Conservation (phyloP, 2,888 invertebrate genomes). For the Gastrophysa polygoni region DNA sequence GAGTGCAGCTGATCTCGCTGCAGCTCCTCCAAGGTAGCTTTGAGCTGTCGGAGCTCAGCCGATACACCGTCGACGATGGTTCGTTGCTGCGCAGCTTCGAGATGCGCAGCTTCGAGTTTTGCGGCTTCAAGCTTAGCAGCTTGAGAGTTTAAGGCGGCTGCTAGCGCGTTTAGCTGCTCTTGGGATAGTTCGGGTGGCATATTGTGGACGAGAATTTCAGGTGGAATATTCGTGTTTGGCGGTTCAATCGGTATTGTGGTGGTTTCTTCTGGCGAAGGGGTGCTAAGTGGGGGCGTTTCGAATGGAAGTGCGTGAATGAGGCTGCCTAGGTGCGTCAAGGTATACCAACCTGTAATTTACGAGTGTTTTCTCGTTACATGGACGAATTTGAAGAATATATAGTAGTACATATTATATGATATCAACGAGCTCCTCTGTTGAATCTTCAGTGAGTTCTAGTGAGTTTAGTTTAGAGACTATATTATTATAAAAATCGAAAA, state of each 20-base stretch:
- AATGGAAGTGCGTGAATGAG: slow-evolving; percentile 28
- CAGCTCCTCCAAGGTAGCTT: too few relatives aligned
- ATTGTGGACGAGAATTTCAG: too few relatives aligned
- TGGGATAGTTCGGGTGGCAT: slow-evolving; percentile 49
- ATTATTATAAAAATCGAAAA: too few relatives aligned
- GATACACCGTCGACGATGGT: too few relatives aligned
- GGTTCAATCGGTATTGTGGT: not conserved
- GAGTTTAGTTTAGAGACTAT: too few relatives aligned
- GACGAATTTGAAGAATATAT: not conserved
- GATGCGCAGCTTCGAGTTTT: too few relatives aligned
- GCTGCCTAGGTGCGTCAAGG: slow-evolving; percentile 48
- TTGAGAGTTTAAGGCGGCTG: slow-evolving; percentile 51
- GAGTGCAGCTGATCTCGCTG: too few relatives aligned
- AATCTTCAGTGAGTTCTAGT: too few relatives aligned
- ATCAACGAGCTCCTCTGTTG: too few relatives aligned
- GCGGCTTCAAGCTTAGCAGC: too few relatives aligned
- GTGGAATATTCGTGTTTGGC: slow-evolving; percentile 12
- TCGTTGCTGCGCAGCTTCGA: too few relatives aligned
- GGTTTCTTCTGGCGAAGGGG: not conserved
- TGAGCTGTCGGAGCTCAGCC: too few relatives aligned
- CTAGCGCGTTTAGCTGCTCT: slow-evolving; percentile 55
- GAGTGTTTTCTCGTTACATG: slow-evolving; percentile 13
- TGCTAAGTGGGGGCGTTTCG: slow-evolving; percentile 24
- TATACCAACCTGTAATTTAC: slow-evolving; percentile 55
- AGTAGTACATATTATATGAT: not conserved